Evolutionary conservation across 2,888 invertebrate species (phyloP).

Genomic region (Epinotia ramella): DNA sequence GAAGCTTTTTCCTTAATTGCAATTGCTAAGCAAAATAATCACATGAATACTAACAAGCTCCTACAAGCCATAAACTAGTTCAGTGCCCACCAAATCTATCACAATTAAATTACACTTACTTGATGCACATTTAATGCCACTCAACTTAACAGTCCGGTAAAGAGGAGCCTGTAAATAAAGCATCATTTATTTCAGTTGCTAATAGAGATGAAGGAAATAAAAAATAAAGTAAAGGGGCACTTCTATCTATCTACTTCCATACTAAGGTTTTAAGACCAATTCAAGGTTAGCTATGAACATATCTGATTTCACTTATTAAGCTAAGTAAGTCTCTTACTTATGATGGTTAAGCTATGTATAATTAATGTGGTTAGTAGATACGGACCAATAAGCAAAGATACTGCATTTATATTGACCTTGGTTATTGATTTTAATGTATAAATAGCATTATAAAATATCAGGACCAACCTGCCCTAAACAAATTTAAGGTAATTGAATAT

Average conservation of each 20-base stretch:
- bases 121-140: conserved; percentile 72
- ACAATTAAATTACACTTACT: conserved; percentile 63
- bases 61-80: background rate
- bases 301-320: conserved; percentile 2
- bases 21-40: background rate
- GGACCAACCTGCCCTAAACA: background rate
- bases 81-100: background rate
- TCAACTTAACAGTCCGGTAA: conserved; percentile 69
- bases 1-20: background rate
- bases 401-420: background rate
- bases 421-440: conserved; percentile 2
- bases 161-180: conserved; percentile 67
- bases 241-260: too few relatives aligned
- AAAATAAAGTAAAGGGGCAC: background rate
- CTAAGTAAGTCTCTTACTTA: background rate
- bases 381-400: background rate
- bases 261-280: too few relatives aligned
- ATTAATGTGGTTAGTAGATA: background rate
- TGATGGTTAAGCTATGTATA: background rate
- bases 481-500: background rate
- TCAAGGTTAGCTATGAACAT: background rate
- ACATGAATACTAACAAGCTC: background rate
- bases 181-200: conserved; percentile 17
- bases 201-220: background rate
- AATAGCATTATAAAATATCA: background rate